Base-by-base conservation (phyloP, 2,888 invertebrate species). In the Calameuta idolon region DNA sequence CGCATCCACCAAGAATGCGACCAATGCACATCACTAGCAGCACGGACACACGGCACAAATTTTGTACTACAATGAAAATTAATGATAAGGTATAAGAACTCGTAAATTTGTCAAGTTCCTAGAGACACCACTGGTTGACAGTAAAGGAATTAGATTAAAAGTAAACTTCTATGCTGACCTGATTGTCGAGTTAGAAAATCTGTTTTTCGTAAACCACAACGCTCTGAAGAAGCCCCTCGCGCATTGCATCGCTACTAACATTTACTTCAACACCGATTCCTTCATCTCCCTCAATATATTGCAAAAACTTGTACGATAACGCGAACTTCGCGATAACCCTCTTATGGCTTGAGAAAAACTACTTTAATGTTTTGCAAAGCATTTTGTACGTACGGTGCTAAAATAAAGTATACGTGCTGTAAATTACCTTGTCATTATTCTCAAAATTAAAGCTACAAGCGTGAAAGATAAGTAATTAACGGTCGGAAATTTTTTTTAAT, bases 221-320 rank as follows among this genome's bases (percentile, higher is more conserved):
- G 87, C 85, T 83, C 87, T 86, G 79, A 90, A 80, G 73, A 88
- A 83, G 79, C 84, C 85, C 83, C 87, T 86, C 83, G 89, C 83
- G 84, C 87, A 87, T 84, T 88, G 87, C 90, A 91, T 91, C 87
- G 87, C 87, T 85, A 81, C 81, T 82, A 77, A 79, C 35, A 74
- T 15, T 9, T 30, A 40, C 35, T 69, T 75, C 12, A 73, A 69
- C 68, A 73, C 73, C 73, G 40, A 78, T 68, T 69, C n/a, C 69
- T 40, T 73, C 69, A 40, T 80, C 75, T 33, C 76, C 34, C 75
- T 31, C 76, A 76, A 23, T 15, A 15, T 12, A 12, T 69, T 34
- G 68, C 73, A 30, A 73, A 76, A 75, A 76, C 69, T 75, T 75
- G 68, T 34, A 69, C 34, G 78, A 78, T 78, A 79, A 74, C 69